A percentile compares a stretch with the other conserved stretches of the same genome.
Evolutionary conservation across 2,888 invertebrate genomes (phyloP).

Genomic region (Cenopis cana): DNA sequence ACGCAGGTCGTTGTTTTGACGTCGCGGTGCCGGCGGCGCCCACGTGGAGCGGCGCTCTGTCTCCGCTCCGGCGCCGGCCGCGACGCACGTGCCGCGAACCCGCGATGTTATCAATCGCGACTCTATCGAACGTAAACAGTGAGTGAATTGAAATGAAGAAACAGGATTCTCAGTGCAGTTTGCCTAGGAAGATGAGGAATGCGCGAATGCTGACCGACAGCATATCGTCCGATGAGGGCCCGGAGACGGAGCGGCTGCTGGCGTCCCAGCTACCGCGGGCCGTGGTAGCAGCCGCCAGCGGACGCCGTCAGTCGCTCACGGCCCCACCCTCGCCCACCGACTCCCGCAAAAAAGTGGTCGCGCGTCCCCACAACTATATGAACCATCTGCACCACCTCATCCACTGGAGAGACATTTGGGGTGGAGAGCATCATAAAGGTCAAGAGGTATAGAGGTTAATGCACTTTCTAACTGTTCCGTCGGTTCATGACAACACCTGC

Average conservation of each 20-base stretch:
- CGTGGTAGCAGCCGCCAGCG: constrained; percentile 62
- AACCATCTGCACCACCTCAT: constrained; percentile 79
- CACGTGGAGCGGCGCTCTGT: constrained; percentile 66
- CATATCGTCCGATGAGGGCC: constrained; percentile 78
- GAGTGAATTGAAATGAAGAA: constrained; percentile 65
- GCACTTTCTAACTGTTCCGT: constrained; percentile 39
- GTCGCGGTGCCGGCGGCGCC: constrained; percentile 55
- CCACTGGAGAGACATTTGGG: constrained; percentile 82
- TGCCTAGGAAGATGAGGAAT: constrained; percentile 66
- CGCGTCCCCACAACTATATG: constrained; percentile 75
- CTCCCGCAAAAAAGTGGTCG: constrained; percentile 75
- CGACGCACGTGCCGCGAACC: constrained; percentile 57
- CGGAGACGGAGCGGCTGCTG: constrained; percentile 76
- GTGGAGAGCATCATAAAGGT: constrained; percentile 76
- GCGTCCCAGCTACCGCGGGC: constrained; percentile 64
- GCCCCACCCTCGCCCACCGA: constrained; percentile 82
- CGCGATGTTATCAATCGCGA: constrained; percentile 64
- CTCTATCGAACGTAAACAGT: constrained; percentile 50
- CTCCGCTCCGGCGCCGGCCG: constrained; percentile 70
- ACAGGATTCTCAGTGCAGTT: constrained; percentile 65
- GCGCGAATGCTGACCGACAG: constrained; percentile 73
- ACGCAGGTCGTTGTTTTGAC: constrained; percentile 61
- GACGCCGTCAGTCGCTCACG: constrained; percentile 75
- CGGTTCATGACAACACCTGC: constrained; percentile 29
- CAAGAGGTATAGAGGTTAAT: constrained; percentile 69